Conservation (phyloP, 2,113 vertebrate genomes). For the Alectura lathami region DNA sequence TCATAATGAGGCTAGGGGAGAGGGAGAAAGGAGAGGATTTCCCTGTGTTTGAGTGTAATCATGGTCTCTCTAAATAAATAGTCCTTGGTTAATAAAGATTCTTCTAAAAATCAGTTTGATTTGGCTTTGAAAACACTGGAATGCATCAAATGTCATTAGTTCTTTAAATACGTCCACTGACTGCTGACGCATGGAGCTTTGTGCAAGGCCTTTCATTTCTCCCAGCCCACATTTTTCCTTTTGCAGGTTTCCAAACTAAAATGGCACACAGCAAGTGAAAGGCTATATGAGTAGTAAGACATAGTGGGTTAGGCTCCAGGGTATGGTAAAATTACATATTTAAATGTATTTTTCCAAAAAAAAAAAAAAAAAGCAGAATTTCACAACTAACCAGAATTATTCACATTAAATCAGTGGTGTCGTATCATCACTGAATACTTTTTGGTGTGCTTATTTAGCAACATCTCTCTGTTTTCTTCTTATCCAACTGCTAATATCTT, state of each 20-base stretch:
- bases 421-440: neutral
- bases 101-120: slow-evolving; percentile 32
- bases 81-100: neutral
- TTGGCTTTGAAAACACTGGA: slow-evolving; percentile 36
- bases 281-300: neutral
- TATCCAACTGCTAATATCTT: neutral
- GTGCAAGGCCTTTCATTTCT: neutral
- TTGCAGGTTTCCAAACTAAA: neutral
- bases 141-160: slow-evolving; percentile 22
- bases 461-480: neutral
- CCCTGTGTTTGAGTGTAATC: neutral
- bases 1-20: neutral
- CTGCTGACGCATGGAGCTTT: neutral
- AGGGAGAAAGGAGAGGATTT: neutral
- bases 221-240: neutral
- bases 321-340: neutral
- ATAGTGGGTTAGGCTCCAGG: neutral
- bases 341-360: neutral
- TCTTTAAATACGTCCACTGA: slow-evolving; percentile 2
- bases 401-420: neutral
- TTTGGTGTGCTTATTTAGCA: neutral
- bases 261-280: neutral
- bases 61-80: neutral
- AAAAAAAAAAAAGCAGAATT: neutral
- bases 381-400: neutral